Conservation (phyloP, 2,888 invertebrate genomes). For the Phortica okadai region DNA sequence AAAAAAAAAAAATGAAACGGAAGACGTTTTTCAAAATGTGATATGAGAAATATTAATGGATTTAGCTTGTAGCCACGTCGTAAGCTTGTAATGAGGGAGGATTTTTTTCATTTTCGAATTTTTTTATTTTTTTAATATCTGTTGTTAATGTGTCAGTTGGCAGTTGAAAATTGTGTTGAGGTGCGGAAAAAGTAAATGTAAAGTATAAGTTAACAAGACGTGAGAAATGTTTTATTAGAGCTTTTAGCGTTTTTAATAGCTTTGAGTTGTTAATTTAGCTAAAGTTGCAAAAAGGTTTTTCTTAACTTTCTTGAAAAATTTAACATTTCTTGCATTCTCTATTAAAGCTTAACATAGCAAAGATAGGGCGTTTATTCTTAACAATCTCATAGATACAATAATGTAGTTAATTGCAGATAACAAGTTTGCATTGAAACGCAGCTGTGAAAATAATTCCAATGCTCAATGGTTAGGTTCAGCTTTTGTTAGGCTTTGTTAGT, state of each 20-base stretch:
- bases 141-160: too few relatives aligned
- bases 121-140: too few relatives aligned
- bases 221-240: not conserved
- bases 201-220: too few relatives aligned
- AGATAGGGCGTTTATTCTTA: too few relatives aligned
- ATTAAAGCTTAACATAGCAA: too few relatives aligned
- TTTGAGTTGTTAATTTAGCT: too few relatives aligned
- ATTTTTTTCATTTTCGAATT: too few relatives aligned
- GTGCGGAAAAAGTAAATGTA: not conserved
- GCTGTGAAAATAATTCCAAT: not conserved
- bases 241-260: not conserved
- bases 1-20: slow-evolving; percentile 12
- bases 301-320: too few relatives aligned
- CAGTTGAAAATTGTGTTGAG: not conserved
- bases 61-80: slow-evolving; percentile 41
- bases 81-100: not conserved
- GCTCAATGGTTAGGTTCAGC: not conserved
- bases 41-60: slow-evolving; percentile 54
- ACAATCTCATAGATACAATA: too few relatives aligned
- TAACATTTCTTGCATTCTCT: too few relatives aligned
- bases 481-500: not conserved
- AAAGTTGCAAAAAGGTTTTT: too few relatives aligned
- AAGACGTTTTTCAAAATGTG: slow-evolving; percentile 34
- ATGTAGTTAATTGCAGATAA: not conserved
- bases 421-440: not conserved